Evolutionary conservation across 1,140 invertebrate genomes (phyloP).

Genomic region (Samia ricini): DNA sequence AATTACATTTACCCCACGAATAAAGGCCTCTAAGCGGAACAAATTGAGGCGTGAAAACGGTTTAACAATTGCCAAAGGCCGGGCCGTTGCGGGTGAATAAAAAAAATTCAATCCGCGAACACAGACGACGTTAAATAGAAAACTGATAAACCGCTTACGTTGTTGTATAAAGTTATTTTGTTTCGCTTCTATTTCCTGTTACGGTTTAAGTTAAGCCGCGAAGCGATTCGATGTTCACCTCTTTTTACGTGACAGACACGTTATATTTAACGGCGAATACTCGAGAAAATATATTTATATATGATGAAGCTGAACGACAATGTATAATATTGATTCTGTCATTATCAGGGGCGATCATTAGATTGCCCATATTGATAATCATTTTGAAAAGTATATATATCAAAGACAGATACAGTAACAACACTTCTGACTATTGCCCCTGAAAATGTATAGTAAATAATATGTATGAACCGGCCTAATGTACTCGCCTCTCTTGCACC

Average conservation of each 20-base stretch:
- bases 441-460: too few relatives aligned
- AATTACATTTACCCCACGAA: neutral
- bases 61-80: conserved; percentile 18
- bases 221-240: neutral
- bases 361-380: too few relatives aligned
- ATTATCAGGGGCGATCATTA: too few relatives aligned
- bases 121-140: conserved; percentile 30
- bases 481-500: too few relatives aligned
- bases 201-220: neutral
- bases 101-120: conserved; percentile 31
- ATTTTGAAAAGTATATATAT: too few relatives aligned
- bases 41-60: conserved; percentile 17
- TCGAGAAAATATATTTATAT: too few relatives aligned
- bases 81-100: conserved; percentile 14
- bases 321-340: too few relatives aligned
- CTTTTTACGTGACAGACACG: neutral
- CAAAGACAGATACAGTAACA: too few relatives aligned
- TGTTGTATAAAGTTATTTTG: conserved; percentile 34
- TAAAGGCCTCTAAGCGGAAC: conserved; percentile 11
- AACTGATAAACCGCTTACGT: conserved; percentile 39
- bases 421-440: too few relatives aligned
- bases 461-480: too few relatives aligned
- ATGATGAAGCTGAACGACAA: too few relatives aligned
- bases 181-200: conserved; percentile 12
- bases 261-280: too few relatives aligned